These are phyloP conservation scores for Crotalus tigris DNA, from an alignment of 2,113 vertebrate genomes.

Conservation along the genomic window DNA sequence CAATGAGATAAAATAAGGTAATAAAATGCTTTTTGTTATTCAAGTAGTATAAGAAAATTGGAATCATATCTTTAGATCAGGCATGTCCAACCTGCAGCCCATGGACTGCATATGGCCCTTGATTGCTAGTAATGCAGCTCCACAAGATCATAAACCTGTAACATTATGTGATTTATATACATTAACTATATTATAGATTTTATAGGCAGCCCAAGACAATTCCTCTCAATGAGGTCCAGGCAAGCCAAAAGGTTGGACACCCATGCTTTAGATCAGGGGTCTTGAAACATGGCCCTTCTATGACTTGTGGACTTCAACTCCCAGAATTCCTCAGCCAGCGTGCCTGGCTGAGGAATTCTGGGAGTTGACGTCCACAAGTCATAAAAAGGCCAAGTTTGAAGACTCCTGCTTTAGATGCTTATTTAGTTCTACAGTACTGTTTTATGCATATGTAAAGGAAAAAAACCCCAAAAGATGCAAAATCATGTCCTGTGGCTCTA, in stretches of 20 bases:
- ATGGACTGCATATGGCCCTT: background rate
- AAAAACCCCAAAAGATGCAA: background rate
- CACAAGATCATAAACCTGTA: background rate
- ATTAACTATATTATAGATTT: background rate
- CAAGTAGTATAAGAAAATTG: background rate
- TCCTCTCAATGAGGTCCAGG: background rate
- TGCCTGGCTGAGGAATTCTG: too few relatives aligned
- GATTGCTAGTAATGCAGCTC: background rate
- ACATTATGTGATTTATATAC: background rate
- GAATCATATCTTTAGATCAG: slow-evolving; percentile 2
- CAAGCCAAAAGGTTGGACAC: background rate
- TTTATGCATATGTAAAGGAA: background rate
- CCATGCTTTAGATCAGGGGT: background rate
- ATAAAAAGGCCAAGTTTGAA: too few relatives aligned
- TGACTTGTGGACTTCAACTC: too few relatives aligned
- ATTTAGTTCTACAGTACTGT: background rate
- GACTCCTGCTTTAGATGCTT: background rate
- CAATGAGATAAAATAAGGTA: background rate
- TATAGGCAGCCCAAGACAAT: background rate
- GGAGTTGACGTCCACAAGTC: too few relatives aligned
- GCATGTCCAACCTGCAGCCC: background rate
- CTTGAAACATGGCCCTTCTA: too few relatives aligned
- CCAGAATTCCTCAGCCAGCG: too few relatives aligned
- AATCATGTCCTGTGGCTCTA: background rate
- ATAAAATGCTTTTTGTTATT: background rate